Conservation (phyloP, 2,113 vertebrate genomes). For the Dasyornis broadbenti region DNA sequence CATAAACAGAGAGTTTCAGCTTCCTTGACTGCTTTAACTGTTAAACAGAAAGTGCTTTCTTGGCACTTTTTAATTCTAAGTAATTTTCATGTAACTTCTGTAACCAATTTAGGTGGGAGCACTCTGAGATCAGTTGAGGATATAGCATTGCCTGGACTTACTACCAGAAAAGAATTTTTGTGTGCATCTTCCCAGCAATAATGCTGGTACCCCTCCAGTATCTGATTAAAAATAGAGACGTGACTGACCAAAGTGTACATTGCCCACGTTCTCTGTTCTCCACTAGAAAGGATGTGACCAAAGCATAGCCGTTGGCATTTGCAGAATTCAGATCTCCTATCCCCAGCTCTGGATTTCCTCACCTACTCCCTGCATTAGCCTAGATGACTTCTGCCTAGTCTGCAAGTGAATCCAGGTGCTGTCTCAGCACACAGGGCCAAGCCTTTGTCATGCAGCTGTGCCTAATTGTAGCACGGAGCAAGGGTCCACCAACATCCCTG, state of each 20-base stretch:
- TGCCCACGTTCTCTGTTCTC: rapidly evolving
- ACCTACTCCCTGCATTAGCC: not conserved
- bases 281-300: not conserved
- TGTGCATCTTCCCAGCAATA: not conserved
- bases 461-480: not conserved
- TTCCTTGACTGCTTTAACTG: not conserved
- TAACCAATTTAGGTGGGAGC: not conserved
- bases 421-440: not conserved
- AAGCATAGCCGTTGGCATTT: not conserved
- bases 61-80: not conserved
- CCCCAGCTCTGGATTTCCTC: not conserved
- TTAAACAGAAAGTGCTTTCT: not conserved
- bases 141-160: not conserved
- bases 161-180: not conserved
- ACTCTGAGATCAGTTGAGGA: not conserved
- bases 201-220: not conserved
- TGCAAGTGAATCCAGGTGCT: not conserved
- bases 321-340: not conserved
- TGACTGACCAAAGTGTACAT: not conserved
- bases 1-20: not conserved
- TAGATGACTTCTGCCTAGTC: not conserved
- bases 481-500: not conserved
- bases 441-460: not conserved
- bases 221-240: not conserved
- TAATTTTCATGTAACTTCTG: not conserved